A percentile compares a stretch with the other conserved stretches of the same genome.
Conservation (phyloP, 1,140 invertebrate genomes). For the Himalopsyche phryganea region DNA sequence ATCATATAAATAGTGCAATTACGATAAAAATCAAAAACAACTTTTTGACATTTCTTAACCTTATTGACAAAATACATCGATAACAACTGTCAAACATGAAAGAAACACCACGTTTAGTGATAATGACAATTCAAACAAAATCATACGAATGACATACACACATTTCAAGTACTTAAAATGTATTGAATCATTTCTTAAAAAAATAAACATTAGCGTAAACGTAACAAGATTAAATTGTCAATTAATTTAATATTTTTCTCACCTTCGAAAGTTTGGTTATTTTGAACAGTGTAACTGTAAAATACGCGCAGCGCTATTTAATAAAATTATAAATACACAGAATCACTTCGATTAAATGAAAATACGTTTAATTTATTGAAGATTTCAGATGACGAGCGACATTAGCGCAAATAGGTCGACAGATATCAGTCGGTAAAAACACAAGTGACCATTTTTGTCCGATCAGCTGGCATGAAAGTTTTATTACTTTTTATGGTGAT, state of each 20-base stretch:
- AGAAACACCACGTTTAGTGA: too few relatives aligned
- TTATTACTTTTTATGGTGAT: too few relatives aligned
- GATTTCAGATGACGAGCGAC: constrained; percentile 31
- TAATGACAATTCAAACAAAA: too few relatives aligned
- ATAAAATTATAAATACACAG: too few relatives aligned
- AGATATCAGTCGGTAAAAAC: constrained; percentile 23
- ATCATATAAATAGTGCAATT: neutral
- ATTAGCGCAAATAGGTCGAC: constrained; percentile 31
- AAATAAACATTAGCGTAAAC: constrained; percentile 2
- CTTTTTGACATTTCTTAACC: constrained; percentile 23
- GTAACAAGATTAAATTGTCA: constrained; percentile 1
- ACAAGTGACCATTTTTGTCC: constrained; percentile 8
- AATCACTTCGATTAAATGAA: too few relatives aligned
- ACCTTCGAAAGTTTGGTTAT: neutral
- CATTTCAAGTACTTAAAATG: too few relatives aligned
- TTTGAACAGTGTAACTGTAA: too few relatives aligned
- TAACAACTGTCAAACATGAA: too few relatives aligned
- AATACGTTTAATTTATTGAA: too few relatives aligned
- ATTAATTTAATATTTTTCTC: neutral
- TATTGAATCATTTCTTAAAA: too few relatives aligned
- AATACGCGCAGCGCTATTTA: too few relatives aligned
- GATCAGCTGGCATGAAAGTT: constrained; percentile 27
- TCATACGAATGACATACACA: too few relatives aligned
- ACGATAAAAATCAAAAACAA: constrained; percentile 5
- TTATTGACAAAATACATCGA: constrained; percentile 6